A percentile compares a stretch with the other conserved stretches of the same genome.
phyloP scores from a whole-genome alignment of 2,113 vertebrate species.

The Cynopterus brachyotis region DNA sequence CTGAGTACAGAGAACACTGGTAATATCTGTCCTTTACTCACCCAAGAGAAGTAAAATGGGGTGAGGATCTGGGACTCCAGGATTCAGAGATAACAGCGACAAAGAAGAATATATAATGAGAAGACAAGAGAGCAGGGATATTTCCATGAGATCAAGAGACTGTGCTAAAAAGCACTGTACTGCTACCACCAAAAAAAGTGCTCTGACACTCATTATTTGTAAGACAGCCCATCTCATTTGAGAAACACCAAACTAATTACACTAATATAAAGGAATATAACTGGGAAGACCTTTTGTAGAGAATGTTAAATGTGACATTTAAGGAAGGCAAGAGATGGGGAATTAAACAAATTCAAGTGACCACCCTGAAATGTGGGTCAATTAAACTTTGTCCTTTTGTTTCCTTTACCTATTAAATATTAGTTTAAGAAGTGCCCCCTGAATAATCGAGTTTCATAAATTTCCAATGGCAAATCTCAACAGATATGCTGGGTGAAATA shows the following conservation, averaged over 20 bases:
- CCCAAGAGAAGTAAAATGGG: background rate
- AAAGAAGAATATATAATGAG: background rate
- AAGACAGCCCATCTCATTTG: background rate
- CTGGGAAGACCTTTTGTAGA: background rate
- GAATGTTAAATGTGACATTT: background rate
- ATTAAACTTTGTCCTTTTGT: background rate
- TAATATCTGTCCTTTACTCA: background rate
- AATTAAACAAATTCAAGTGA: background rate
- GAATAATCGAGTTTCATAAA: background rate
- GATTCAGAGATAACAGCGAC: background rate
- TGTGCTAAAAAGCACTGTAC: background rate
- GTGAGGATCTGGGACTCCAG: background rate
- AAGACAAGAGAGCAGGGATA: background rate
- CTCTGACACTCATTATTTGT: background rate
- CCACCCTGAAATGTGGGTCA: background rate
- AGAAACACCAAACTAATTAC: background rate
- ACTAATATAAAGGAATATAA: background rate
- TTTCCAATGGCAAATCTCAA: slow-evolving; percentile 12
- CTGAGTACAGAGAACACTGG: background rate
- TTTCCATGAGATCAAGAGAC: background rate
- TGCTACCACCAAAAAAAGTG: background rate
- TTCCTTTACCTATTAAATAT: slow-evolving; percentile 33
- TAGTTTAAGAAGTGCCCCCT: background rate
- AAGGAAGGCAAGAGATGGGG: background rate
- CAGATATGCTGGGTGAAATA: background rate